Percentiles rank a stretch among this genome's conserved stretches.
Conservation (phyloP, 2,888 invertebrate species). For the Corbicula japonica region DNA sequence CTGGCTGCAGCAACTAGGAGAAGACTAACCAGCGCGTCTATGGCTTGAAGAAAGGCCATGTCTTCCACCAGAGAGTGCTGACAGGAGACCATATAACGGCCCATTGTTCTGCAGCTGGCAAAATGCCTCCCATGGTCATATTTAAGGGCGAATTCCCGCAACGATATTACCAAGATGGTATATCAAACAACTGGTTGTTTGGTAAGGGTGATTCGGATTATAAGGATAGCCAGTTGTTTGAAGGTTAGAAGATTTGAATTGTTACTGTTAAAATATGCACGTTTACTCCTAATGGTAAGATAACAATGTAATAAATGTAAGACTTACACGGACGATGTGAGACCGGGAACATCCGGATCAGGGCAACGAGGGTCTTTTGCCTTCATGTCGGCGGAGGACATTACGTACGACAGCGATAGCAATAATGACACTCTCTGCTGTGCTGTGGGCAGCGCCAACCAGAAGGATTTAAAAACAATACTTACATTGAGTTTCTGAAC, state of each 20-base stretch:
- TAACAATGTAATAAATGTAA: background rate
- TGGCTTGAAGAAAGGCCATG: background rate
- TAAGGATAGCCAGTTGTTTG: constrained; percentile 20
- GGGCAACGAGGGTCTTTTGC: too few species aligned
- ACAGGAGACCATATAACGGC: constrained; percentile 28
- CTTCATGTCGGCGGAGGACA: too few species aligned
- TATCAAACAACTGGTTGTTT: constrained; percentile 19
- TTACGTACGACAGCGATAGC: too few species aligned
- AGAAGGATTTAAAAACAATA: too few species aligned
- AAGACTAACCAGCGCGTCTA: background rate
- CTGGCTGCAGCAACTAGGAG: constrained; percentile 25
- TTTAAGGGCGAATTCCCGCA: constrained; percentile 5
- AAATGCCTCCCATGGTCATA: constrained; percentile 17
- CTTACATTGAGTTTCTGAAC: too few species aligned
- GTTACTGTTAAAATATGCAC: too few species aligned
- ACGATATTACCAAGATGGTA: background rate
- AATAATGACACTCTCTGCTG: too few species aligned
- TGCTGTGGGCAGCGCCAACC: too few species aligned
- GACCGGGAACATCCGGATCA: too few species aligned
- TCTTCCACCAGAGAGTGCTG: constrained; percentile 7
- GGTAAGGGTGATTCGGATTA: constrained; percentile 8
- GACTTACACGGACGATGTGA: too few species aligned
- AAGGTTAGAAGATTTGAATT: too few species aligned
- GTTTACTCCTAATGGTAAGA: too few species aligned
- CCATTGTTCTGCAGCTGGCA: constrained; percentile 20